These are phyloP conservation scores for Protophormia terraenovae DNA, from an alignment of 2,888 invertebrate species.

Conservation along the genomic window DNA sequence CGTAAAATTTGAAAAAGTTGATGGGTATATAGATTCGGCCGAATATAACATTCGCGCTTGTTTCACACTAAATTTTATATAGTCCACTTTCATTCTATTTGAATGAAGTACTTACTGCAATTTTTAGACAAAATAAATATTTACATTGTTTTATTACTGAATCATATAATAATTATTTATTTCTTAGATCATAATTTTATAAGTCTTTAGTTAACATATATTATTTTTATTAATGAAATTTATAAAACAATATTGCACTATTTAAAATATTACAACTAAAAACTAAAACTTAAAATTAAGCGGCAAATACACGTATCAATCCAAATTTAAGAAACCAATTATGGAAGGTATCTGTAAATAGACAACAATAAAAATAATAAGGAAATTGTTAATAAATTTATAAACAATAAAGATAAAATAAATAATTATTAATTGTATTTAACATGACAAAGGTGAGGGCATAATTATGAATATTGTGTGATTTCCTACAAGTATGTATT, in stretches of 20 bases:
- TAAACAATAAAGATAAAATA: neutral
- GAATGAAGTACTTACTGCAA: no score
- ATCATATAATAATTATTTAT: no score
- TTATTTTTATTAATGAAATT: no score
- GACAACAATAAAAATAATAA: slow-evolving; percentile 53
- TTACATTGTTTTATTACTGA: no score
- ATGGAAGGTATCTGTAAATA: slow-evolving; percentile 76
- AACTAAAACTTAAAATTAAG: neutral
- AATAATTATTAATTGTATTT: neutral
- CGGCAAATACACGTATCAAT: slow-evolving; percentile 69
- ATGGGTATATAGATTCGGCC: no score
- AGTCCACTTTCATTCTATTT: no score
- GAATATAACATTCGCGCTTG: no score
- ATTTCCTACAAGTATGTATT: neutral
- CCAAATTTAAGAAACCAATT: slow-evolving; percentile 78
- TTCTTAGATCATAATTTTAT: no score
- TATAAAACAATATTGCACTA: neutral
- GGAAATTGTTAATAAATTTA: slow-evolving; percentile 8
- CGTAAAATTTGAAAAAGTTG: no score
- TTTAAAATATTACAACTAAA: neutral
- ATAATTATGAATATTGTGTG: neutral
- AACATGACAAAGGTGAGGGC: neutral
- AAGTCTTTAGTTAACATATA: no score
- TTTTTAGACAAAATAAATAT: no score
- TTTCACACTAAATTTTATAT: no score